Evolutionary conservation across 2,888 invertebrate genomes (phyloP).

Genomic region (Volucella inflata): DNA sequence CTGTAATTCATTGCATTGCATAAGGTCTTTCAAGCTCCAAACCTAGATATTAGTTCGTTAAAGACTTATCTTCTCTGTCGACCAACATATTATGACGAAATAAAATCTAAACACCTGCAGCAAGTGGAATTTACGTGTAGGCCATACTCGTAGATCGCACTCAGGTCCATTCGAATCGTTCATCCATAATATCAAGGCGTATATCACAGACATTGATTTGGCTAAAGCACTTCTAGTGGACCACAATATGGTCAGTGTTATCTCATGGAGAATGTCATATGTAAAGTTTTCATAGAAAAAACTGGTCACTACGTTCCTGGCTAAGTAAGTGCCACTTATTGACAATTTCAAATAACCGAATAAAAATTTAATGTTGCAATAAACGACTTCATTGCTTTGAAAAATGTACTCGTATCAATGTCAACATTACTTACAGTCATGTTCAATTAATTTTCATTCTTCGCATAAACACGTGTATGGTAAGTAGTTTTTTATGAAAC

Average conservation of each 20-base stretch:
- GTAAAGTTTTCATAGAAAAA: background rate
- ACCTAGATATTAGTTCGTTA: conserved; percentile 4
- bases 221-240: background rate
- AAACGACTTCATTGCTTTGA: too few species aligned
- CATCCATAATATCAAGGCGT: background rate
- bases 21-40: background rate
- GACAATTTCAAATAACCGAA: background rate
- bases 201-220: background rate
- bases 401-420: too few species aligned
- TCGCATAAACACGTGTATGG: too few species aligned
- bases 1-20: too few species aligned
- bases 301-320: background rate
- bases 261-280: background rate
- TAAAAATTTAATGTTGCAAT: background rate
- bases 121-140: background rate
- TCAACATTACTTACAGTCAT: too few species aligned
- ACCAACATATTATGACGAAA: background rate
- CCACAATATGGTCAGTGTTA: conserved; percentile 5
- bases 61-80: conserved; percentile 5
- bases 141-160: background rate
- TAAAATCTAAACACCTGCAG: conserved; percentile 27
- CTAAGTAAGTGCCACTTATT: background rate
- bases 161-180: background rate
- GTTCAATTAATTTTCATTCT: too few species aligned
- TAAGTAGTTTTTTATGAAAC: too few species aligned